phyloP scores from a whole-genome alignment of 2,888 invertebrate species.

The Lissonota sp. region DNA sequence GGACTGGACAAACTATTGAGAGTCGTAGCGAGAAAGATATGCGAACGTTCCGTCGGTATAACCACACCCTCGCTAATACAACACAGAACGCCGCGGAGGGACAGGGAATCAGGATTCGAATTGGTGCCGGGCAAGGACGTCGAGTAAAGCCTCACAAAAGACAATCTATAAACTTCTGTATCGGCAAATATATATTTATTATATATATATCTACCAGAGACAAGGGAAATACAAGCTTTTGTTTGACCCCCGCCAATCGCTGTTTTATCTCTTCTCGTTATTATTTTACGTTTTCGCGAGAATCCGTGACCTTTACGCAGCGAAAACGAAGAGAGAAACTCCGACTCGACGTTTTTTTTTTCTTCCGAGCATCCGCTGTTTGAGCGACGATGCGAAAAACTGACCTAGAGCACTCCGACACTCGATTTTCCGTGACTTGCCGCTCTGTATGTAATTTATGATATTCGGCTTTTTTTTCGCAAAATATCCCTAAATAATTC shows the following conservation, averaged over 20 bases:
- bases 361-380: slow-evolving; percentile 3
- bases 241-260: slow-evolving; percentile 12
- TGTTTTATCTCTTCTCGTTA: slow-evolving; percentile 18
- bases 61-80: slow-evolving; percentile 82
- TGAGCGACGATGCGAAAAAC: slow-evolving; percentile 27
- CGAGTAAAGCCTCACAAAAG: slow-evolving; percentile 72
- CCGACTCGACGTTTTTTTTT: neutral
- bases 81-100: slow-evolving; percentile 67
- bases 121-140: slow-evolving; percentile 80
- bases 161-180: slow-evolving; percentile 26
- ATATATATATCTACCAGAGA: slow-evolving; percentile 2
- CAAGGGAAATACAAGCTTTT: slow-evolving; percentile 46
- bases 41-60: slow-evolving; percentile 59
- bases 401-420: slow-evolving; percentile 15
- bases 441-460: neutral
- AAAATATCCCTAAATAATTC: too few relatives aligned
- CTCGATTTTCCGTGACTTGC: too few relatives aligned
- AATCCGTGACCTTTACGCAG: slow-evolving; percentile 2
- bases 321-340: neutral
- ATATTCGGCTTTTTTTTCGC: neutral
- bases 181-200: neutral
- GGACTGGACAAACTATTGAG: slow-evolving; percentile 40
- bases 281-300: slow-evolving; percentile 12
- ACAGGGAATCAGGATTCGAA: slow-evolving; percentile 77
- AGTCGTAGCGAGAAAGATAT: slow-evolving; percentile 30